Evolutionary conservation across 2,888 invertebrate species (phyloP).

Genomic region (Fissipunctia ypsillon): DNA sequence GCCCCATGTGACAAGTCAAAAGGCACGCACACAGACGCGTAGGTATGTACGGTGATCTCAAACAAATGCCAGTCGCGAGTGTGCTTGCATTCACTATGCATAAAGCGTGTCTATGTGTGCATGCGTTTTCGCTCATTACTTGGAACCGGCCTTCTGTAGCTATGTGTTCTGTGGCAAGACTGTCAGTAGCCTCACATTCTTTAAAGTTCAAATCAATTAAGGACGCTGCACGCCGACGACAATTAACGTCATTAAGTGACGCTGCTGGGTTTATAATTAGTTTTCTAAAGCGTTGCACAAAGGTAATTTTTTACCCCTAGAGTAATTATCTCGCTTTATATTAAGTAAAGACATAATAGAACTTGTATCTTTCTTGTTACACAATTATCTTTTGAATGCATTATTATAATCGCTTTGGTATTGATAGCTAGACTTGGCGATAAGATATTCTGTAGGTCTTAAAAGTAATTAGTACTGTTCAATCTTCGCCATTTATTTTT

Average conservation of each 20-base stretch:
- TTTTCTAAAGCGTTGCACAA: constrained; percentile 18
- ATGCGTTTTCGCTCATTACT: background rate
- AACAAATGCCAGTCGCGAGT: constrained; percentile 6
- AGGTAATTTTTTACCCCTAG: constrained; percentile 19
- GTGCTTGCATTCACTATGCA: too few species aligned
- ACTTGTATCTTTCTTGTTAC: constrained; percentile 55
- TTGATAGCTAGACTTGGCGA: constrained; percentile 47
- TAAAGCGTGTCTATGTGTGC: background rate
- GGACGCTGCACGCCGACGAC: constrained; percentile 72
- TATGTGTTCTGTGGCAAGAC: constrained; percentile 30
- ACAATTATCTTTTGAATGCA: constrained; percentile 30
- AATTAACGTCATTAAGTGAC: constrained; percentile 48
- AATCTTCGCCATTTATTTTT: constrained; percentile 53
- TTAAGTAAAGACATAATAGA: constrained; percentile 47
- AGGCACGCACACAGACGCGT: background rate
- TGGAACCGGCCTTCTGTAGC: background rate
- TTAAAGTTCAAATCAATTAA: constrained; percentile 68
- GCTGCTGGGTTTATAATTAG: constrained; percentile 18
- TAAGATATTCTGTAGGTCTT: constrained; percentile 50
- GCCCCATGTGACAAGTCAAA: background rate
- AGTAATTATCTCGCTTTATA: constrained; percentile 38
- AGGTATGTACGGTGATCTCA: background rate
- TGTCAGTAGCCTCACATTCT: constrained; percentile 57
- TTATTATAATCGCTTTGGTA: constrained; percentile 57
- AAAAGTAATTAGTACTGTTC: constrained; percentile 14